Conservation (phyloP, 2,797 vertebrate species). For the Phataginus tricuspis region DNA sequence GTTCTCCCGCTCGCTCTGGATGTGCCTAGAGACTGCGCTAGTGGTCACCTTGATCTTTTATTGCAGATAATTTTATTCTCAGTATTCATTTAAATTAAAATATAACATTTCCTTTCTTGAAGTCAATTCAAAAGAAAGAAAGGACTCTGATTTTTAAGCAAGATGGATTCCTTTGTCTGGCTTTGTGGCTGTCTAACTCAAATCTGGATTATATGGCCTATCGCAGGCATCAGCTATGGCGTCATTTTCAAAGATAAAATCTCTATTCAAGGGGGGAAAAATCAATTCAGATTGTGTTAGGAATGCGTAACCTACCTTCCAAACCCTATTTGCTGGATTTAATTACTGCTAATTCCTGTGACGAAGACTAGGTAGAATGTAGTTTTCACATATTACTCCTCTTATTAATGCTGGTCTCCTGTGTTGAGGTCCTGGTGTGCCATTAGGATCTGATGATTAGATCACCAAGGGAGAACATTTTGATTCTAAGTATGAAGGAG, state of each 20-base stretch:
- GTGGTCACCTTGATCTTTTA: background rate
- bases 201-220: constrained; percentile 31
- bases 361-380: background rate
- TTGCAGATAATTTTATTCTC: background rate
- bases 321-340: background rate
- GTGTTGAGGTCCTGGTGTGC: background rate
- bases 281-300: background rate
- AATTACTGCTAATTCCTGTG: constrained; percentile 24
- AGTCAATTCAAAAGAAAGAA: constrained; percentile 15
- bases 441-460: background rate
- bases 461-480: background rate
- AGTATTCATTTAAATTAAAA: constrained; percentile 61
- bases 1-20: background rate
- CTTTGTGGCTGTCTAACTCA: constrained; percentile 28
- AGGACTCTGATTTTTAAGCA: constrained; percentile 30
- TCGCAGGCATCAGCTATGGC: background rate
- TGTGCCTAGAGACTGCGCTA: background rate
- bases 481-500: background rate
- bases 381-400: background rate
- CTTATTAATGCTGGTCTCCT: background rate
- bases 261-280: background rate
- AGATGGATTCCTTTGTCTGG: constrained; percentile 12
- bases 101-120: background rate
- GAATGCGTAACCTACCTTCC: background rate
- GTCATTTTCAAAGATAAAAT: constrained; percentile 30